A percentile compares a stretch with the other conserved stretches of the same genome.
Conservation (phyloP, 1,140 invertebrate genomes). For the Myzus persicae region DNA sequence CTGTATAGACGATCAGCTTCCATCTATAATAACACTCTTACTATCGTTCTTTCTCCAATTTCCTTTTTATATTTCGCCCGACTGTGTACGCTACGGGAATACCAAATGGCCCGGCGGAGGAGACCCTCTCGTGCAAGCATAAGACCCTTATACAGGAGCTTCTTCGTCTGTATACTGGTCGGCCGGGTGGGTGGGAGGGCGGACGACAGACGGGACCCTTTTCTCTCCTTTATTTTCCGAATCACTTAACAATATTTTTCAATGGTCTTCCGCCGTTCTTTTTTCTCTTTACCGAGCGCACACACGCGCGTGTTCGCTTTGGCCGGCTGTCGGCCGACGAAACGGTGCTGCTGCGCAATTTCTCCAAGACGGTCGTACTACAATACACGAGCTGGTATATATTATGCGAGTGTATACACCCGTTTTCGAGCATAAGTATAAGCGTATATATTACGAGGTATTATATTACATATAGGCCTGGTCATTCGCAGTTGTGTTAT, state of each 20-base stretch:
- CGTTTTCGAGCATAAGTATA: not conserved
- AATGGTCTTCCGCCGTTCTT: conserved; percentile 29
- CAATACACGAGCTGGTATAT: not conserved
- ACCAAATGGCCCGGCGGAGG: conserved; percentile 10
- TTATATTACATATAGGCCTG: not conserved
- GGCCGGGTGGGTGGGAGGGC: too few relatives aligned
- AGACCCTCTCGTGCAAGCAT: not conserved
- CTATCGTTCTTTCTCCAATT: conserved; percentile 27
- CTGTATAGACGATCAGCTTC: not conserved
- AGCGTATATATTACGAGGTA: not conserved
- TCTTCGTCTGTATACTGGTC: not conserved
- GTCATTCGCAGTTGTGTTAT: not conserved
- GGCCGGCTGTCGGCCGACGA: not conserved
- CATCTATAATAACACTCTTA: not conserved
- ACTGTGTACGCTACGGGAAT: conserved; percentile 36
- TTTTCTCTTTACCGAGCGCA: not conserved
- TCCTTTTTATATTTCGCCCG: conserved; percentile 45
- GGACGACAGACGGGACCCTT: not conserved
- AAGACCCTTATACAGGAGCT: conserved; percentile 1
- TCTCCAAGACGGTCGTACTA: not conserved
- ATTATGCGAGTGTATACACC: not conserved
- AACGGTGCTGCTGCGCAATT: not conserved
- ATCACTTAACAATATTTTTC: conserved; percentile 58
- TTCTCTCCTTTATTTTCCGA: conserved; percentile 56
- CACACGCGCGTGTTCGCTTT: not conserved